Conservation (phyloP, 2,797 vertebrate genomes). For the Pantherophis alleghaniensis region DNA sequence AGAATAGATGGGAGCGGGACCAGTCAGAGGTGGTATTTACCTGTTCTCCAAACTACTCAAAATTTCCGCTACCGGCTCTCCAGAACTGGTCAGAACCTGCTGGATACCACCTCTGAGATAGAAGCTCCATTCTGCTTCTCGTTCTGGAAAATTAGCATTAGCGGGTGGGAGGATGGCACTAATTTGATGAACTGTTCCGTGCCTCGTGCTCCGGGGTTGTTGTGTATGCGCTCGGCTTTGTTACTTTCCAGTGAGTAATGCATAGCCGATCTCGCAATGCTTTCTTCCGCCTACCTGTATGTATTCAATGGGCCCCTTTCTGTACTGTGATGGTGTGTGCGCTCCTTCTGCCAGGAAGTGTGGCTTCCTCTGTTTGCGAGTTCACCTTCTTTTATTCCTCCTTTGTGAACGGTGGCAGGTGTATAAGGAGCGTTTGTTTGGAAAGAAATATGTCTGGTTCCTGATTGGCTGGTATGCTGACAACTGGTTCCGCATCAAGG, state of each 20-base stretch:
- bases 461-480: conserved; percentile 97
- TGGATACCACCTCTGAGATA: too few species aligned
- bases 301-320: neutral
- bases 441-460: conserved; percentile 96
- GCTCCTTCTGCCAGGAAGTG: neutral
- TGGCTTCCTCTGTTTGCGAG: neutral
- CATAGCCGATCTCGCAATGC: neutral
- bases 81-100: too few species aligned
- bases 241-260: too few species aligned
- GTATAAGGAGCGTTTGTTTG: conserved; percentile 94
- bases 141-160: neutral
- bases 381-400: neutral
- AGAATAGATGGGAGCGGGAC: too few species aligned
- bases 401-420: conserved; percentile 72
- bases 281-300: neutral
- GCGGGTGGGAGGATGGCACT: neutral
- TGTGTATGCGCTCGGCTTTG: neutral
- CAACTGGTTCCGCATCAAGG: conserved; percentile 96
- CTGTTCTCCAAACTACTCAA: too few species aligned
- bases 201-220: neutral
- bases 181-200: too few species aligned
- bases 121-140: neutral
- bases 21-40: too few species aligned
- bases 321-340: neutral
- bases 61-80: too few species aligned